These are phyloP conservation scores for Trissolcus basalis DNA, from an alignment of 1,140 invertebrate genomes.

Conservation along the genomic window DNA sequence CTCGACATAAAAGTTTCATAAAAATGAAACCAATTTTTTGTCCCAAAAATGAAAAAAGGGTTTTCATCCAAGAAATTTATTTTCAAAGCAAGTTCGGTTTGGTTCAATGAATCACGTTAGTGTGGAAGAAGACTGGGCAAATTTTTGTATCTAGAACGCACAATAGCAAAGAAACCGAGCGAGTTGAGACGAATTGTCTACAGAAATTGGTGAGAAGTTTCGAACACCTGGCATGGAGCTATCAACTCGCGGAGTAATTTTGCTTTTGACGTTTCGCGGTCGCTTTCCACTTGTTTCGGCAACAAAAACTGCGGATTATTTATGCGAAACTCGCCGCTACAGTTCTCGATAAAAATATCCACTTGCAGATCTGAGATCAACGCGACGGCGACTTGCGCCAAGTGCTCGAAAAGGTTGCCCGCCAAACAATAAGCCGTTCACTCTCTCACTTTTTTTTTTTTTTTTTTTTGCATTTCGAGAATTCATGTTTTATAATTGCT, in stretches of 20 bases:
- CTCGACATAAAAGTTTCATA: no score
- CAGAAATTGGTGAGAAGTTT: no score
- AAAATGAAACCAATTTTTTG: no score
- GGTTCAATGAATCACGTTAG: no score
- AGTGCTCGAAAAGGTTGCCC: slow-evolving; percentile 15
- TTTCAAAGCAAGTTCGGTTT: no score
- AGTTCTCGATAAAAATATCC: slow-evolving; percentile 54
- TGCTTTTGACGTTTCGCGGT: slow-evolving; percentile 50
- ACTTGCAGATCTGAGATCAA: slow-evolving; percentile 27
- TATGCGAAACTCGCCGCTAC: slow-evolving; percentile 44
- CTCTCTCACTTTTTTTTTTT: neutral
- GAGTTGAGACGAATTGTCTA: neutral
- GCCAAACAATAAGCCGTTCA: slow-evolving; percentile 8
- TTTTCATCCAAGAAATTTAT: no score
- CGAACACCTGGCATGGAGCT: slow-evolving; percentile 33
- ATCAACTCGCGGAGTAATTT: slow-evolving; percentile 22
- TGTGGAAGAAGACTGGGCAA: no score
- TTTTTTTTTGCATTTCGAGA: no score
- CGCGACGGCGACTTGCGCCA: slow-evolving; percentile 29
- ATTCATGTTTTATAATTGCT: neutral
- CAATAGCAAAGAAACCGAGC: no score
- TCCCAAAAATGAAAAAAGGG: no score
- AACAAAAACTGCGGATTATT: slow-evolving; percentile 54
- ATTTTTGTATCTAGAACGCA: no score
- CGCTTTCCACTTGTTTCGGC: slow-evolving; percentile 58